Evolutionary conservation across 1,140 invertebrate genomes (phyloP).

Genomic region (Trichonephila clavata): DNA sequence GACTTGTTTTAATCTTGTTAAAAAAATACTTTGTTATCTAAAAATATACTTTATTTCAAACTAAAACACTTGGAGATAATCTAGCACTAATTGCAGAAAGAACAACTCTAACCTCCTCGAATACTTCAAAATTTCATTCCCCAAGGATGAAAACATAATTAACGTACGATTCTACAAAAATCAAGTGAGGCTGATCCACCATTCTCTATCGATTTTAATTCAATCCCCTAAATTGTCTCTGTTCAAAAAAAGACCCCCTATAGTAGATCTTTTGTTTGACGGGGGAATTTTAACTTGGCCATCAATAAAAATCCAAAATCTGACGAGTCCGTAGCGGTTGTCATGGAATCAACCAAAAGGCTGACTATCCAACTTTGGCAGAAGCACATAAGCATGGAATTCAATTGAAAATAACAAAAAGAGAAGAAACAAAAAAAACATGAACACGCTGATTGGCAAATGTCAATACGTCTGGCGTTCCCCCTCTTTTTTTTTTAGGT

Average conservation of each 20-base stretch:
- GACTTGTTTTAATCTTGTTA: no score
- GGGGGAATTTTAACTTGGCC: slow-evolving; percentile 16
- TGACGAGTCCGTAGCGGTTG: slow-evolving; percentile 18
- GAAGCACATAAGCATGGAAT: background rate
- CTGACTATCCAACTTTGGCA: background rate
- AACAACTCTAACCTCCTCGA: background rate
- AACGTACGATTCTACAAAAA: background rate
- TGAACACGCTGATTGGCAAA: slow-evolving; percentile 45
- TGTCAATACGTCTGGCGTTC: slow-evolving; percentile 31
- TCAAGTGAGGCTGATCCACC: background rate
- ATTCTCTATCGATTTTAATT: background rate
- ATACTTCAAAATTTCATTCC: background rate
- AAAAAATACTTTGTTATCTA: no score
- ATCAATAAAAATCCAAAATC: slow-evolving; percentile 20
- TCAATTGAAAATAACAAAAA: slow-evolving; percentile 27
- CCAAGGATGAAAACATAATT: background rate
- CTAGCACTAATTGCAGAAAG: no score
- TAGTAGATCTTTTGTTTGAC: background rate
- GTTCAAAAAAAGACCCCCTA: background rate
- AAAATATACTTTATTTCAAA: no score
- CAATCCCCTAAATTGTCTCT: background rate
- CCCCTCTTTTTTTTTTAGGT: background rate
- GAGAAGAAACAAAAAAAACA: background rate
- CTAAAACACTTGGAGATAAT: no score
- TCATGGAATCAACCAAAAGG: background rate